Evolutionary conservation across 2,113 vertebrate genomes (phyloP).

Genomic region (Felis chaus): DNA sequence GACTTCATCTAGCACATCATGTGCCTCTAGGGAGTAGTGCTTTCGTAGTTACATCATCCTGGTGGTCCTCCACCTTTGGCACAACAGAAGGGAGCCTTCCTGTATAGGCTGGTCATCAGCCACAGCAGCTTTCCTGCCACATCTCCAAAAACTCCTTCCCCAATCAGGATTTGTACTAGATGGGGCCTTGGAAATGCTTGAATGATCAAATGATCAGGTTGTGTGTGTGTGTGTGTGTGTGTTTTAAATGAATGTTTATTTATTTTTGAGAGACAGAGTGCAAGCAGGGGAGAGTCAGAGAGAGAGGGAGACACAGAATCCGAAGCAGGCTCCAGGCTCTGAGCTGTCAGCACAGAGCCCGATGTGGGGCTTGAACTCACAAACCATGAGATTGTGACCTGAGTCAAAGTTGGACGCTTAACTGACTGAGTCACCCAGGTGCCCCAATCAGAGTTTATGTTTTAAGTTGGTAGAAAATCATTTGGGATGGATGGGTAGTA

Average conservation of each 20-base stretch:
- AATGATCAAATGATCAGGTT: not conserved
- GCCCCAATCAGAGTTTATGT: not conserved
- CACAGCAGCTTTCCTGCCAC: not conserved
- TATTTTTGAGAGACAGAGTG: not conserved
- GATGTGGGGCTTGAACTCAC: not conserved
- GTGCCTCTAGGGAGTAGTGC: not conserved
- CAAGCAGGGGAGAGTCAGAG: not conserved
- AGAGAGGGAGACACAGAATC: not conserved
- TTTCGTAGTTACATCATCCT: not conserved
- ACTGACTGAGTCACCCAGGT: too few relatives aligned
- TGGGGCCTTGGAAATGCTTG: not conserved
- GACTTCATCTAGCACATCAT: not conserved
- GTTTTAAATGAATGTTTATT: not conserved
- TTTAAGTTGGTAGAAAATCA: not conserved
- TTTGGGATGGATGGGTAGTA: not conserved
- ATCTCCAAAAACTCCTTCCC: not conserved
- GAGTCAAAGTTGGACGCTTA: too few relatives aligned
- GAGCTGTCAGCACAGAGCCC: accelerated
- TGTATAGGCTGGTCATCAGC: accelerated
- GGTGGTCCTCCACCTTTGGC: too few relatives aligned
- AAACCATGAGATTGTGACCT: not conserved
- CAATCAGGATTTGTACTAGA: not conserved
- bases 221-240: not conserved
- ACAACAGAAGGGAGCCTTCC: not conserved
- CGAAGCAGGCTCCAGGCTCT: not conserved